phyloP scores from a whole-genome alignment of 2,888 invertebrate genomes.

The Synanthedon andrenaeformis region DNA sequence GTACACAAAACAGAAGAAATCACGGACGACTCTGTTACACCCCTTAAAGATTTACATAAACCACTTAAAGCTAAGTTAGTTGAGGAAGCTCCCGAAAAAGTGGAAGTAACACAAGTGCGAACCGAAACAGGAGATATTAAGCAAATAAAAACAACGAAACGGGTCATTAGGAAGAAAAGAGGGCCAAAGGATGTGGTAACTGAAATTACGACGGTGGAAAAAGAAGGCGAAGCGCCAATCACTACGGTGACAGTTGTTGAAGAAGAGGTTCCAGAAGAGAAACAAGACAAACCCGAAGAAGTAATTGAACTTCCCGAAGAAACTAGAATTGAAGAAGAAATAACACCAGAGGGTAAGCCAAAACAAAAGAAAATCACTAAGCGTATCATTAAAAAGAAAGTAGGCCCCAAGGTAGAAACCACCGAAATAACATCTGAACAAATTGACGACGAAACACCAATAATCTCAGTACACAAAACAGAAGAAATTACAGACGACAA shows the following conservation, averaged over 20 bases:
- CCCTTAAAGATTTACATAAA: slow-evolving; percentile 5
- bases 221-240: slow-evolving; percentile 17
- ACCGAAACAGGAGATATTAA: slow-evolving; percentile 34
- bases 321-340: slow-evolving; percentile 10
- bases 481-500: slow-evolving; percentile 21
- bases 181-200: slow-evolving; percentile 31
- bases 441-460: slow-evolving; percentile 47
- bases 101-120: slow-evolving; percentile 37
- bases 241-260: slow-evolving; percentile 19
- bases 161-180: slow-evolving; percentile 28
- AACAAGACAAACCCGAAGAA: slow-evolving; percentile 17
- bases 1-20: slow-evolving; percentile 22
- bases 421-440: slow-evolving; percentile 35
- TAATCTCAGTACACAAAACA: slow-evolving; percentile 37
- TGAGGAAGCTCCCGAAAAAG: slow-evolving; percentile 25
- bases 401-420: slow-evolving; percentile 27
- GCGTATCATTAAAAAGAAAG: slow-evolving; percentile 46
- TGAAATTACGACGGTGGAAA: slow-evolving; percentile 35
- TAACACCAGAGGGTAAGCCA: slow-evolving; percentile 14
- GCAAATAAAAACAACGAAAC: slow-evolving; percentile 21
- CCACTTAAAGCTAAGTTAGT: slow-evolving; percentile 18
- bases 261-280: slow-evolving; percentile 23
- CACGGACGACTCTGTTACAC: slow-evolving; percentile 10
- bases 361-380: slow-evolving; percentile 40
- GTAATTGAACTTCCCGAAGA: slow-evolving; percentile 20